Evolutionary conservation across 1,140 invertebrate genomes (phyloP).

Genomic region (Harpegnathos saltator): DNA sequence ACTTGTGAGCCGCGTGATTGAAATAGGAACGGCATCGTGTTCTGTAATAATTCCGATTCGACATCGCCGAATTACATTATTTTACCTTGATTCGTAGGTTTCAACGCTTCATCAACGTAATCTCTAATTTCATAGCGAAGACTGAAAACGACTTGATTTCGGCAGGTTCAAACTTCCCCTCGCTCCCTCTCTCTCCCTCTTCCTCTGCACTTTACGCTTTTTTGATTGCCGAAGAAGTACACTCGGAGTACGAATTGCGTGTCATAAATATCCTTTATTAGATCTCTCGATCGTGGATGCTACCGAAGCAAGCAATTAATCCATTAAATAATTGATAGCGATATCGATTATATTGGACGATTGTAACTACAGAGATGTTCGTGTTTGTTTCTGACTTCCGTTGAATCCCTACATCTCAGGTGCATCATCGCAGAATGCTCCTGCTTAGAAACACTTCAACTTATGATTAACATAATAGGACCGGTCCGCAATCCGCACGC

Average conservation of each 20-base stretch:
- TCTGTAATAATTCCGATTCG: neutral
- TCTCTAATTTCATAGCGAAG: neutral
- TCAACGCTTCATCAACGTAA: neutral
- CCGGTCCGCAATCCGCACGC: constrained; percentile 41
- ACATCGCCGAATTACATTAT: constrained; percentile 18
- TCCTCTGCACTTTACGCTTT: neutral
- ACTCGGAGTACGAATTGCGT: neutral
- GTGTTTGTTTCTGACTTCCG: neutral
- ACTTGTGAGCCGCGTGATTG: neutral
- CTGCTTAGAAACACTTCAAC: constrained; percentile 41
- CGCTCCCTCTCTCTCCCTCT: neutral
- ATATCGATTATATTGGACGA: neutral
- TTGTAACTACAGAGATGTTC: neutral
- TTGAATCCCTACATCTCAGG: neutral
- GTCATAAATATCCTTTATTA: neutral
- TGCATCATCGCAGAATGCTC: neutral
- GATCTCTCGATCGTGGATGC: neutral
- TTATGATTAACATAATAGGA: constrained; percentile 44
- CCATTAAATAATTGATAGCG: neutral
- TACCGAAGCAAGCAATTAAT: neutral
- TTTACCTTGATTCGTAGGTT: neutral
- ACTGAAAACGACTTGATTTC: neutral
- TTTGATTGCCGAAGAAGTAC: neutral
- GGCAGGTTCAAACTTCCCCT: neutral
- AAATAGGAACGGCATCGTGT: neutral